These are phyloP conservation scores for Galaxea fascicularis DNA, from an alignment of 92 coral and sea anemone genomes.

Conservation along the genomic window DNA sequence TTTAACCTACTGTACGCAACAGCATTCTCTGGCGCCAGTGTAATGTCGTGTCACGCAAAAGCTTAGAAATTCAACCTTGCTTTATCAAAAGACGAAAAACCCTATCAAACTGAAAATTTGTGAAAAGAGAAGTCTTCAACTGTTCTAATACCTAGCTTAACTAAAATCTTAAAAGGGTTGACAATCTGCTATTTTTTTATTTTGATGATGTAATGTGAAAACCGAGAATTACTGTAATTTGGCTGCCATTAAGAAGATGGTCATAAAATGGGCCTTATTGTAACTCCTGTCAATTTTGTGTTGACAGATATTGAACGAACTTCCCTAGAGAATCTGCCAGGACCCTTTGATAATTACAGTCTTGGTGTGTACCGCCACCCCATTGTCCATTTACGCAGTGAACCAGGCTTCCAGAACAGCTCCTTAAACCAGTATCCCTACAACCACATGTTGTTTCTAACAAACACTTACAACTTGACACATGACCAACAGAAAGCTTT, in stretches of 20 bases:
- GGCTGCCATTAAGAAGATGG: background rate
- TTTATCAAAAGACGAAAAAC: no score
- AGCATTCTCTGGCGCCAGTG: no score
- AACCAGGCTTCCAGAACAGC: conserved; percentile 85
- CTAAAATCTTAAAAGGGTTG: no score
- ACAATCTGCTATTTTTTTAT: no score
- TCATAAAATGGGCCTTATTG: background rate
- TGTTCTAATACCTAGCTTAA: no score
- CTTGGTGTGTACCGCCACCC: conserved; percentile 86
- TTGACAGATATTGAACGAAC: conserved; percentile 77
- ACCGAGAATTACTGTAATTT: no score
- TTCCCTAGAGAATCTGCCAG: conserved; percentile 60
- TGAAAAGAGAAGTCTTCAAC: no score
- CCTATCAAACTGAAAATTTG: no score
- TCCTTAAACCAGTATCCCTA: conserved; percentile 69
- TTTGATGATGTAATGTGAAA: no score
- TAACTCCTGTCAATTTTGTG: background rate
- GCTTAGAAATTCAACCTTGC: no score
- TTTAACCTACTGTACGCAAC: no score
- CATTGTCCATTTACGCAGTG: conserved; percentile 87
- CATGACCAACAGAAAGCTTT: conserved; percentile 79
- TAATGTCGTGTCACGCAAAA: no score
- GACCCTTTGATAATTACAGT: conserved; percentile 88
- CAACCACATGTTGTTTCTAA: conserved; percentile 81
- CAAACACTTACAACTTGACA: conserved; percentile 72